phyloP scores from a whole-genome alignment of 2,797 vertebrate genomes.

The Anguilla pacifica region DNA sequence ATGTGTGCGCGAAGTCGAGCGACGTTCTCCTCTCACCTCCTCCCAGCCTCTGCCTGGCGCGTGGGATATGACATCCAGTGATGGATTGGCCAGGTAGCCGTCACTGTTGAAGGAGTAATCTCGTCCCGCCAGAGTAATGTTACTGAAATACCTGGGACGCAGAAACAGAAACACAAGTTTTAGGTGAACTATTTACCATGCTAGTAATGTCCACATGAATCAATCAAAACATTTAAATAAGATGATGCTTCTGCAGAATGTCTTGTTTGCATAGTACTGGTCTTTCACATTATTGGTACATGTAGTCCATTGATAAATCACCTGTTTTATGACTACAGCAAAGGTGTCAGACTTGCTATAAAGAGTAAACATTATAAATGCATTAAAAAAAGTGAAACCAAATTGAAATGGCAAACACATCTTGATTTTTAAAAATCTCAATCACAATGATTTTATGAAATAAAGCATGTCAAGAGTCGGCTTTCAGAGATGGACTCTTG shows the following conservation, averaged over 20 bases:
- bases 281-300: background rate
- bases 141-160: slow-evolving; percentile 77
- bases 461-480: background rate
- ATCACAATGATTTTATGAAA: background rate
- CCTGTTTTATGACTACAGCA: background rate
- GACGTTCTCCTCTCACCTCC: slow-evolving; percentile 69
- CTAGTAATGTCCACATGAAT: background rate
- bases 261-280: background rate
- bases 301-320: background rate
- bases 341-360: background rate
- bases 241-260: background rate
- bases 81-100: slow-evolving; percentile 81
- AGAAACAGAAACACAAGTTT: background rate
- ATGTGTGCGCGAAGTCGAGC: background rate
- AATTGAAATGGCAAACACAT: background rate
- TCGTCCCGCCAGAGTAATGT: slow-evolving; percentile 78
- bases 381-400: background rate
- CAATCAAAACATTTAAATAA: background rate
- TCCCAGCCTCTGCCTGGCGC: slow-evolving; percentile 79
- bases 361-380: background rate
- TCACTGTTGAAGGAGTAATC: slow-evolving; percentile 84
- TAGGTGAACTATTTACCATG: background rate
- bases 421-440: background rate
- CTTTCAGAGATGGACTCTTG: background rate
- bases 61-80: slow-evolving; percentile 80